Conservation (phyloP, 2,113 vertebrate genomes). For the Dromiciops gliroides region DNA sequence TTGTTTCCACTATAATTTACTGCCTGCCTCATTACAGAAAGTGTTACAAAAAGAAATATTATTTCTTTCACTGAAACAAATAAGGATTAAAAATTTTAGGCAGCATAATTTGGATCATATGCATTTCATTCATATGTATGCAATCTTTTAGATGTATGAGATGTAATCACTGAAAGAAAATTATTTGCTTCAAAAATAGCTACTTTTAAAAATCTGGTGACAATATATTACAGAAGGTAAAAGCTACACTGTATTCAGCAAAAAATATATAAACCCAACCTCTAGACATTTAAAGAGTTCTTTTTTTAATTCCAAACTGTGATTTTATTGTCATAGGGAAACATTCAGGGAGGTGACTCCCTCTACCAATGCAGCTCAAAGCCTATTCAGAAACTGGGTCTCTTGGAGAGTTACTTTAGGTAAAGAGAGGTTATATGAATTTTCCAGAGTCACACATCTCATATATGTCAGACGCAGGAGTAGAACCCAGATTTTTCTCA, state of each 20-base stretch:
- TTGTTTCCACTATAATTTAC: not conserved
- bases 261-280: not conserved
- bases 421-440: not conserved
- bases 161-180: slow-evolving; percentile 64
- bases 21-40: not conserved
- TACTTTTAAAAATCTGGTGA: slow-evolving; percentile 57
- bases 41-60: not conserved
- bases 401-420: not conserved
- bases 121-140: slow-evolving; percentile 67
- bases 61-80: slow-evolving; percentile 36
- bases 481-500: not conserved
- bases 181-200: slow-evolving; percentile 57
- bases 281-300: not conserved
- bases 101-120: not conserved
- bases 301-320: not conserved
- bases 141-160: slow-evolving; percentile 47
- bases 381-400: not conserved
- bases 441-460: not conserved
- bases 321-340: not conserved
- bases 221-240: slow-evolving; percentile 61
- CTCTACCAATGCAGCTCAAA: not conserved
- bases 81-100: slow-evolving; percentile 48
- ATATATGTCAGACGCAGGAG: not conserved
- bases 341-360: not conserved
- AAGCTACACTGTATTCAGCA: slow-evolving; percentile 23